Base-by-base conservation (phyloP, 2,797 vertebrate genomes). In the Miopithecus talapoin region DNA sequence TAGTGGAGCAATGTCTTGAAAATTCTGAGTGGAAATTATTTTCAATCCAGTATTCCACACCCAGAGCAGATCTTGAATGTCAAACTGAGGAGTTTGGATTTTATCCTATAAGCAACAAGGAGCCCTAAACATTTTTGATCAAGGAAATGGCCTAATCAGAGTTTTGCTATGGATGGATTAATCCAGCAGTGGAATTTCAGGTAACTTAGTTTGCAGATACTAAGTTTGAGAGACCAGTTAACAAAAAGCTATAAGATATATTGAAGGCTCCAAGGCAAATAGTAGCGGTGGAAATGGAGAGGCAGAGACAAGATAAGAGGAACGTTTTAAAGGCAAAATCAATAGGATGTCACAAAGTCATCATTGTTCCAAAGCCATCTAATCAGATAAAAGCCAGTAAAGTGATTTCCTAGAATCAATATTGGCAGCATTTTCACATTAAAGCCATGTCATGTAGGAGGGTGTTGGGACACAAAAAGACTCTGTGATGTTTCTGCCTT, bases 301-400 rank as follows among this genome's bases (percentile, higher is more conserved):
- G 26, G 39, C 55, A 84, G 76, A 90, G 55, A 87, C 61, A 90
- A 93, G 53, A 89, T 9, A 83, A 79, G 26, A 92, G n/a, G 91
- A 88, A 16, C 46, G 75, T 87, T 94, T 85, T 92, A 95, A 95
- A 88, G 90, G 36, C 11, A 84, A 86, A 87, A 89, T 93, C 91
- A 93, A 88, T 95, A 97, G 80, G 22, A 55, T 95, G 90, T 94
- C 96, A 96, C 91, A 76, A 84, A 96, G 36, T 95, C 79, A 79
- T 96, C 89, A 95, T 90, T 93, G 89, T 93, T 96, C 46, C 87
- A 94, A 88, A 96, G 95, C 72, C 89, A 81, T 96, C 88, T 97
- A 74, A 95, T 95, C 90, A 93, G 80, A 93, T 94, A 93, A 98
- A 94, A 97, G 74, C 74, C 36, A 95, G 87, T 93, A 92, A 75